Evolutionary conservation across 2,888 invertebrate species (phyloP).

Genomic region (Oscheius sp.): DNA sequence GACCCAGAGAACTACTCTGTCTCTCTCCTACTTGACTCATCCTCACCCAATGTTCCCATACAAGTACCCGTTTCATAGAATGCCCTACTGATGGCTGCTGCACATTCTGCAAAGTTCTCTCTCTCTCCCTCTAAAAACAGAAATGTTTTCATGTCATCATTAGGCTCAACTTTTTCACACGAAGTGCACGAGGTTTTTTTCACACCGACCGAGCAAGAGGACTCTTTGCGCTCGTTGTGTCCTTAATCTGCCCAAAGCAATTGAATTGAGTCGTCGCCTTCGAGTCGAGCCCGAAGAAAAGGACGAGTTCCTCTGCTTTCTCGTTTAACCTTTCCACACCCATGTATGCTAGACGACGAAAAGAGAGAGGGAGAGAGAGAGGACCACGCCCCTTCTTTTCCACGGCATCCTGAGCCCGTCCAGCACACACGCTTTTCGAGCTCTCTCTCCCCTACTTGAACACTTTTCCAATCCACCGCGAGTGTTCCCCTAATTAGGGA

Average conservation of each 20-base stretch:
- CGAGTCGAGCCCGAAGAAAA: not conserved
- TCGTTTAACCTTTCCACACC: conserved; percentile 28
- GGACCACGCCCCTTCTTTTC: conserved; percentile 7
- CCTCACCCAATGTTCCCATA: no score
- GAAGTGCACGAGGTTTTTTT: not conserved
- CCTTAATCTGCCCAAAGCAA: conserved; percentile 31
- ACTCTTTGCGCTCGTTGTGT: not conserved
- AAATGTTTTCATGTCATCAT: no score
- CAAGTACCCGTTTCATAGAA: no score
- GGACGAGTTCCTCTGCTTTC: conserved; percentile 24
- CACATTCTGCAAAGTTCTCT: no score
- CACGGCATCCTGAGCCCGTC: conserved; percentile 16
- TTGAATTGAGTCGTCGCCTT: conserved; percentile 31
- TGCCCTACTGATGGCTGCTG: no score
- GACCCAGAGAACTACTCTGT: no score
- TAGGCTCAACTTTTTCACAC: no score
- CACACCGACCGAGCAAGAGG: not conserved
- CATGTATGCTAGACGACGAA: conserved; percentile 27
- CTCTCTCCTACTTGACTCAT: no score
- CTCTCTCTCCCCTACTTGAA: conserved; percentile 1
- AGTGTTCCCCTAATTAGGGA: no score
- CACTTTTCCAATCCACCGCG: not conserved
- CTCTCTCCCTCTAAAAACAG: no score
- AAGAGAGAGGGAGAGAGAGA: no score
- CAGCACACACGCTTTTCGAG: not conserved